phyloP scores from a whole-genome alignment of 2,888 invertebrate species.

The Nebria salina region DNA sequence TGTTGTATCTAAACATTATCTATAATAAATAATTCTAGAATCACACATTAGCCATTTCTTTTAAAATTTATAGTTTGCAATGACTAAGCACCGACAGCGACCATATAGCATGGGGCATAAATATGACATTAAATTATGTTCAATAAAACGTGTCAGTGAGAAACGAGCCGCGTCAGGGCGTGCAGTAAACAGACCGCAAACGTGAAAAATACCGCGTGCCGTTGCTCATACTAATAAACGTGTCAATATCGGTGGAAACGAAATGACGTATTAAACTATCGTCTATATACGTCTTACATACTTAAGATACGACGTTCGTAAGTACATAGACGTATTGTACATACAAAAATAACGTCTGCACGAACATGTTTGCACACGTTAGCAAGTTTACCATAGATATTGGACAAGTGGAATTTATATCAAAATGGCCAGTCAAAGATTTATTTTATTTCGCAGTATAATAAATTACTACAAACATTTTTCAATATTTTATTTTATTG shows the following conservation, averaged over 20 bases:
- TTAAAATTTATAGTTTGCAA: not conserved
- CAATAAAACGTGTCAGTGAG: not conserved
- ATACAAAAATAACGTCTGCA: not conserved
- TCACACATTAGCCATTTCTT: not conserved
- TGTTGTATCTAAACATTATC: too few relatives aligned
- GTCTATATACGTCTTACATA: slow-evolving; percentile 1
- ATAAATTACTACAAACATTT: too few relatives aligned
- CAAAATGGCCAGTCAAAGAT: not conserved
- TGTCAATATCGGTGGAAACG: not conserved
- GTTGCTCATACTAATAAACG: not conserved
- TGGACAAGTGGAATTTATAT: not conserved
- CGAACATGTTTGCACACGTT: not conserved
- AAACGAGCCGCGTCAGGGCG: not conserved
- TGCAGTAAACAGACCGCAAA: not conserved
- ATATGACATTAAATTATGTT: not conserved
- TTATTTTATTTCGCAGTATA: too few relatives aligned
- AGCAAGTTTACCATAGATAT: not conserved
- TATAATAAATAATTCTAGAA: not conserved
- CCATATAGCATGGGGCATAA: not conserved
- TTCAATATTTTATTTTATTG: too few relatives aligned
- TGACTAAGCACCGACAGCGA: not conserved
- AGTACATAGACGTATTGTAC: not conserved
- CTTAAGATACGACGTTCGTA: not conserved
- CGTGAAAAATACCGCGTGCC: not conserved
- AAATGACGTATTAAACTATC: not conserved